Percentiles rank a stretch among this genome's conserved stretches.
These are phyloP conservation scores for Spea hammondii DNA, from an alignment of 2,797 vertebrate species.

Conservation along the genomic window DNA sequence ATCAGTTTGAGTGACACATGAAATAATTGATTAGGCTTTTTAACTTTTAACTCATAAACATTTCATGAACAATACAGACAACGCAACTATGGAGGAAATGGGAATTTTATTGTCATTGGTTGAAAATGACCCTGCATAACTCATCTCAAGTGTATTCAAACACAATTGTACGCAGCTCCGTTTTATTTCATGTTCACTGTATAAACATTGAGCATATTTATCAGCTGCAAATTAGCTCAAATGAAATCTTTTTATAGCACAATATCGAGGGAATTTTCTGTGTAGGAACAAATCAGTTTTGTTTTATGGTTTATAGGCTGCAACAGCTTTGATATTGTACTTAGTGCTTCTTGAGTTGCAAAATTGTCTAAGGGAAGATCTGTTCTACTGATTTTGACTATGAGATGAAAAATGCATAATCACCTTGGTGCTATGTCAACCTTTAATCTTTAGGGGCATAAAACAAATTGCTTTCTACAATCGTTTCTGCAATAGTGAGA, in stretches of 20 bases:
- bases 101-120: conserved; percentile 39
- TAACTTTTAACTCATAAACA: conserved; percentile 49
- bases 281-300: conserved; percentile 47
- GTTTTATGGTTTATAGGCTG: conserved; percentile 37
- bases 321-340: conserved; percentile 35
- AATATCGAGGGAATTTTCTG: conserved; percentile 43
- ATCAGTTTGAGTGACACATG: conserved; percentile 40
- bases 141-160: conserved; percentile 40
- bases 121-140: conserved; percentile 47
- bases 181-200: conserved; percentile 31
- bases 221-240: conserved; percentile 48
- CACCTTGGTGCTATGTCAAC: conserved; percentile 36
- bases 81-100: conserved; percentile 29
- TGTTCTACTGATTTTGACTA: conserved; percentile 42
- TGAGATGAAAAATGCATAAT: conserved; percentile 47
- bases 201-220: conserved; percentile 47
- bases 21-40: conserved; percentile 47
- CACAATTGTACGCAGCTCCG: conserved; percentile 3
- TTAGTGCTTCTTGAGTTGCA: conserved; percentile 35
- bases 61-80: conserved; percentile 47
- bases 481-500: conserved; percentile 27
- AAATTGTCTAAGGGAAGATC: conserved; percentile 46
- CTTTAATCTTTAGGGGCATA: conserved; percentile 50
- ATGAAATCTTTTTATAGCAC: conserved; percentile 50
- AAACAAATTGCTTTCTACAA: conserved; percentile 49